phyloP scores from a whole-genome alignment of 2,113 vertebrate species.

The Albula goreensis region DNA sequence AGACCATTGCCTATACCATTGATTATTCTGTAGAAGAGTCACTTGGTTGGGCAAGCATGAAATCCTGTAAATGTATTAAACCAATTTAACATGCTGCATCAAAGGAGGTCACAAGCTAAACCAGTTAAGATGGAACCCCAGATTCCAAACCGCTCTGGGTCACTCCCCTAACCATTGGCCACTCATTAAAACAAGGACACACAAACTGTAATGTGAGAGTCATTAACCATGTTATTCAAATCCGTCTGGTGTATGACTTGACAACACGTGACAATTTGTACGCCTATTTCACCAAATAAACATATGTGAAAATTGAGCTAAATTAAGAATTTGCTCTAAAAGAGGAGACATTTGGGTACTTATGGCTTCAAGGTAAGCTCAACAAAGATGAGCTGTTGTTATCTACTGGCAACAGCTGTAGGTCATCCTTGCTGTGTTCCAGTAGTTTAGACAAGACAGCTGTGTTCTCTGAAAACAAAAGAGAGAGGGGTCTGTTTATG shows the following conservation, averaged over 20 bases:
- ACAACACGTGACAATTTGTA: background rate
- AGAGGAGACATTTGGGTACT: background rate
- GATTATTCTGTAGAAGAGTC: background rate
- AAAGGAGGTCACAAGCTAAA: background rate
- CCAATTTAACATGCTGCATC: background rate
- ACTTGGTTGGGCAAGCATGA: no score
- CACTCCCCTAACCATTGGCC: background rate
- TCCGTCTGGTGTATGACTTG: background rate
- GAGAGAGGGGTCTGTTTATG: background rate
- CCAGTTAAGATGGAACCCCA: background rate
- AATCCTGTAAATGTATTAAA: background rate
- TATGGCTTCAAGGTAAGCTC: background rate
- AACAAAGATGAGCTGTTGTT: background rate
- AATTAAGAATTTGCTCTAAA: background rate
- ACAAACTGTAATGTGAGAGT: background rate
- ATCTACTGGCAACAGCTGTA: background rate
- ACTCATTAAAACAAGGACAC: background rate
- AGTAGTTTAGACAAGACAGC: background rate
- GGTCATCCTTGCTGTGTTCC: background rate
- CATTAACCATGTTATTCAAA: background rate
- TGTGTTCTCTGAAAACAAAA: background rate
- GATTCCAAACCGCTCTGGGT: background rate
- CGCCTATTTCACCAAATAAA: background rate
- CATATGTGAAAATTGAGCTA: background rate
- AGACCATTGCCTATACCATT: background rate